Conservation (phyloP, 2,888 invertebrate species). For the Watsonalla cultraria region DNA sequence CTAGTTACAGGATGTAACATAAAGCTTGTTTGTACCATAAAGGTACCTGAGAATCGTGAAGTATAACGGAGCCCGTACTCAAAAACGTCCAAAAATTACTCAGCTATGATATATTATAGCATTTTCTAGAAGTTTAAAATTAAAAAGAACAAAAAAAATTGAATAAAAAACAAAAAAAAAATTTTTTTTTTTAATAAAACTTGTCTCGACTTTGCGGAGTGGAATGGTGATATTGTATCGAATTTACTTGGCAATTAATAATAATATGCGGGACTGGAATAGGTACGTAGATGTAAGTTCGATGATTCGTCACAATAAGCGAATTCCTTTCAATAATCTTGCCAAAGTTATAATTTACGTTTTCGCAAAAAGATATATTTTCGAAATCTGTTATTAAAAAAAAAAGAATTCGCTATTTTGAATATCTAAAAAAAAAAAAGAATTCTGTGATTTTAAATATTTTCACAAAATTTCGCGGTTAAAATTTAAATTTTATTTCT, state of each 20-base stretch:
- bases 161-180: too few species aligned
- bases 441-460: too few species aligned
- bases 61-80: too few species aligned
- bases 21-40: too few species aligned
- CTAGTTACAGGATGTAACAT: too few species aligned
- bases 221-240: conserved; percentile 61
- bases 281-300: conserved; percentile 21
- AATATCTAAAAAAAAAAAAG: not conserved
- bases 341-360: conserved; percentile 45
- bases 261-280: conserved; percentile 11
- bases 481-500: conserved; percentile 16
- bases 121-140: too few species aligned
- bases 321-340: conserved; percentile 35
- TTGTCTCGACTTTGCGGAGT: not conserved
- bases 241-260: conserved; percentile 68
- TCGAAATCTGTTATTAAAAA: not conserved
- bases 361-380: not conserved
- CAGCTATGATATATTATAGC: not conserved
- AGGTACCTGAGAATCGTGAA: too few species aligned
- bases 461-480: too few species aligned
- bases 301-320: conserved; percentile 31
- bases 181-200: not conserved
- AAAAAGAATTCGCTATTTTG: not conserved
- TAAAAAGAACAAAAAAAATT: too few species aligned
- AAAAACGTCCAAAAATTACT: too few species aligned